Percentiles rank a stretch among this genome's conserved stretches.
These are phyloP conservation scores for Drosophila niveifrons DNA, from an alignment of 2,888 invertebrate genomes.

Conservation along the genomic window DNA sequence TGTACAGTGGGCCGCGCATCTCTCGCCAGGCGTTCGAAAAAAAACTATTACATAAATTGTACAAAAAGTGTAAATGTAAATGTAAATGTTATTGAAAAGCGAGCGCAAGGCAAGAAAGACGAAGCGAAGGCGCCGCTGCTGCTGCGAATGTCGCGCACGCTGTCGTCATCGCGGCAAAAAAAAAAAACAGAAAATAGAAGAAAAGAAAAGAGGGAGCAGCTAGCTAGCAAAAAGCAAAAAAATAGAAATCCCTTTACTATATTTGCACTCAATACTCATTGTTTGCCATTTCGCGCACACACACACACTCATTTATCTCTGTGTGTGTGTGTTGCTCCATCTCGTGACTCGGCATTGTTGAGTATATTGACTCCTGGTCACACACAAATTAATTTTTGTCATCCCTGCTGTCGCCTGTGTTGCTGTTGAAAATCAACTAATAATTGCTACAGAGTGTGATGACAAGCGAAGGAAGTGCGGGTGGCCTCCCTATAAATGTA, in stretches of 20 bases:
- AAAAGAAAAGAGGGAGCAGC: conserved; percentile 61
- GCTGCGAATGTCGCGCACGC: conserved; percentile 62
- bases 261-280: conserved; percentile 60
- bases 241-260: conserved; percentile 59
- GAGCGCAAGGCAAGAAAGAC: conserved; percentile 56
- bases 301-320: conserved; percentile 20
- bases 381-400: conserved; percentile 58
- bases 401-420: conserved; percentile 27
- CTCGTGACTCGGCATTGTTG: conserved; percentile 67
- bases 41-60: conserved; percentile 78
- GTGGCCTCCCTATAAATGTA: conserved; percentile 32
- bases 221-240: conserved; percentile 20
- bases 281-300: conserved; percentile 48
- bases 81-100: conserved; percentile 79
- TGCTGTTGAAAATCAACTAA: conserved; percentile 69
- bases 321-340: conserved; percentile 42
- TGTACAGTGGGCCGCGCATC: conserved; percentile 35
- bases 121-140: conserved; percentile 66
- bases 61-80: conserved; percentile 69
- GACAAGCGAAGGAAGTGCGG: conserved; percentile 37
- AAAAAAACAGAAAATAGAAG: conserved; percentile 49
- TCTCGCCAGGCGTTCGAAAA: conserved; percentile 62
- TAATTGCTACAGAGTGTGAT: conserved; percentile 53
- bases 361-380: conserved; percentile 64
- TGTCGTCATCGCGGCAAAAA: conserved; percentile 76